Conservation (phyloP, 1,140 invertebrate genomes). For the Aphaenogaster rudis region DNA sequence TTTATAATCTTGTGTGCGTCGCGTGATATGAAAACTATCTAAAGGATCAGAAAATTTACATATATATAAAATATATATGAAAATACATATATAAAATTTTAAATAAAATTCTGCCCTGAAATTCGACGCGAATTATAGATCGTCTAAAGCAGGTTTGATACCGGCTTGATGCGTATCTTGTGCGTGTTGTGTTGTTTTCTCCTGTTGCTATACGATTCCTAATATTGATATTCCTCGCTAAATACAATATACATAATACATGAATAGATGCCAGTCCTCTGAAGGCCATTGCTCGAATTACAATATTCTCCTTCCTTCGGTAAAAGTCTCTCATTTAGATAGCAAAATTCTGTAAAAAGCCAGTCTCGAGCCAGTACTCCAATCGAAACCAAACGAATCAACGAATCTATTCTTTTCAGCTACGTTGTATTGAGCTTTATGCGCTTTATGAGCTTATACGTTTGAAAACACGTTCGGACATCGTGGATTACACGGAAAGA, state of each 20-base stretch:
- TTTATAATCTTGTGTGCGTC: neutral
- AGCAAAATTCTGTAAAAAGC: neutral
- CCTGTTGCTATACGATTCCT: neutral
- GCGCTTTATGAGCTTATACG: too few species aligned
- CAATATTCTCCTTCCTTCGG: neutral
- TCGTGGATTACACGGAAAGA: too few species aligned
- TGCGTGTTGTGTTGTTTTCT: neutral
- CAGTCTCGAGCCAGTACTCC: too few species aligned
- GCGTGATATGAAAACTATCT: neutral
- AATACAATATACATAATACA: slow-evolving; percentile 5
- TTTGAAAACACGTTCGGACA: neutral
- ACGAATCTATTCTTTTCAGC: neutral
- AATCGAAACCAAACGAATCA: neutral
- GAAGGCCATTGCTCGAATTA: neutral
- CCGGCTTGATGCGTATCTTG: neutral
- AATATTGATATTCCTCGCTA: neutral
- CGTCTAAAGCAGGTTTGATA: neutral
- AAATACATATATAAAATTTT: neutral
- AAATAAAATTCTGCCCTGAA: neutral
- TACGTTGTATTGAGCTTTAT: neutral
- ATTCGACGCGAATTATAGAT: neutral
- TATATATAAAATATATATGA: neutral
- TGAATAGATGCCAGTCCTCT: neutral
- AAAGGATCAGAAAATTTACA: neutral
- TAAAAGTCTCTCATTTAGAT: neutral